Percentiles rank a stretch among this genome's conserved stretches.
These are phyloP conservation scores for Diorhabda carinulata DNA, from an alignment of 1,140 invertebrate genomes.

Conservation along the genomic window DNA sequence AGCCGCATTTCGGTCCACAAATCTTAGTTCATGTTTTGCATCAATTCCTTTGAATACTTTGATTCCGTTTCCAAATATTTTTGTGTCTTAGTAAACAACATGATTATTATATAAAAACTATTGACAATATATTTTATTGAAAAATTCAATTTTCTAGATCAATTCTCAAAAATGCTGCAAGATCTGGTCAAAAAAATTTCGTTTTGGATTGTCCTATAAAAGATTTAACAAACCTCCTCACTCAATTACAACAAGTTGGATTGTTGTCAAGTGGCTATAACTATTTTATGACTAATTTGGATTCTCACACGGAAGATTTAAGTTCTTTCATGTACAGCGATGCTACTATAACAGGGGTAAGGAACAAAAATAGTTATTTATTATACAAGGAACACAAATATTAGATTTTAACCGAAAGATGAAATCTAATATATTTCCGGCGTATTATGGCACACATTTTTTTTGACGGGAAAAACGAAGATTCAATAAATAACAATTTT, in stretches of 20 bases:
- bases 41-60: too few relatives aligned
- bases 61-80: too few relatives aligned
- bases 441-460: not conserved
- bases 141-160: not conserved
- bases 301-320: constrained; percentile 74
- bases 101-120: too few relatives aligned
- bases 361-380: not conserved
- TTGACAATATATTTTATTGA: too few relatives aligned
- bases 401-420: not conserved
- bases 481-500: not conserved
- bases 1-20: too few relatives aligned
- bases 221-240: constrained; percentile 34
- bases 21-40: too few relatives aligned
- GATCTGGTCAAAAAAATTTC: constrained; percentile 36
- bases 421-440: not conserved
- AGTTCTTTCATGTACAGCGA: constrained; percentile 78
- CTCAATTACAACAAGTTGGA: constrained; percentile 75
- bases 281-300: constrained; percentile 74
- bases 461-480: not conserved
- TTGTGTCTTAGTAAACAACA: too few relatives aligned
- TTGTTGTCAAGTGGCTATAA: constrained; percentile 72
- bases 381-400: not conserved
- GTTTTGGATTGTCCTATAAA: constrained; percentile 41
- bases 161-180: constrained; percentile 15
- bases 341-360: constrained; percentile 73